Percentiles rank a stretch among this genome's conserved stretches.
phyloP scores from a whole-genome alignment of 1,140 invertebrate species.

The Anadara kagoshimensis region DNA sequence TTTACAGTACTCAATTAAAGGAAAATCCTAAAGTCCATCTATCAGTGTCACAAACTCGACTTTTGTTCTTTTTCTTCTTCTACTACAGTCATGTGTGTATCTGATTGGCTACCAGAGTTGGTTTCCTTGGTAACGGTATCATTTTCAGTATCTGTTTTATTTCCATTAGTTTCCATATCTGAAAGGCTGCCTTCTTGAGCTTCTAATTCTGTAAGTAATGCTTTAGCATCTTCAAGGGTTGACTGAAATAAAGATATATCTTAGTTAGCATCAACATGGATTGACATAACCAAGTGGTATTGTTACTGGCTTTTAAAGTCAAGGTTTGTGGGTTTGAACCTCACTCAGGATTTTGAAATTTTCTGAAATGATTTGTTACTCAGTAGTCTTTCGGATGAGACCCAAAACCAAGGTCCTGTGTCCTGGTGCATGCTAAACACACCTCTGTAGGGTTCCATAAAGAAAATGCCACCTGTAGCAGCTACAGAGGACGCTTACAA shows the following conservation, averaged over 20 bases:
- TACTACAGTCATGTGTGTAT: slow-evolving; percentile 29
- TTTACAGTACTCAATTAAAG: not conserved
- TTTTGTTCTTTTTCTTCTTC: slow-evolving; percentile 42
- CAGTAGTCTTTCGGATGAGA: no score
- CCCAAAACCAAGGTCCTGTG: no score
- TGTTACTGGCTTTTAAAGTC: no score
- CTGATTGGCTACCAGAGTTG: slow-evolving; percentile 22
- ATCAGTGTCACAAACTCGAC: slow-evolving; percentile 17
- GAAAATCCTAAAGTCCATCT: not conserved
- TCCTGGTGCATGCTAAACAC: no score
- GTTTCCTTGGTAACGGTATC: slow-evolving; percentile 30
- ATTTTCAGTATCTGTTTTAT: slow-evolving; percentile 26
- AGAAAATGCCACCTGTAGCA: no score
- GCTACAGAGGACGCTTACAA: no score
- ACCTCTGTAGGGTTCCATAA: no score
- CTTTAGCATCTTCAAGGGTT: slow-evolving; percentile 74
- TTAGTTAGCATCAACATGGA: not conserved
- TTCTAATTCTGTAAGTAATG: slow-evolving; percentile 73
- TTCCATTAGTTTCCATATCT: slow-evolving; percentile 63
- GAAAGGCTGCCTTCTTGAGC: slow-evolving; percentile 59
- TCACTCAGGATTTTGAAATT: no score
- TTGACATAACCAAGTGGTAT: no score
- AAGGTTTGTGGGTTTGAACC: no score
- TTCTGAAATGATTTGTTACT: no score
- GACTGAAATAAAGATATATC: slow-evolving; percentile 59